phyloP scores from a whole-genome alignment of 2,113 vertebrate genomes.

The Semicossyphus pulcher region DNA sequence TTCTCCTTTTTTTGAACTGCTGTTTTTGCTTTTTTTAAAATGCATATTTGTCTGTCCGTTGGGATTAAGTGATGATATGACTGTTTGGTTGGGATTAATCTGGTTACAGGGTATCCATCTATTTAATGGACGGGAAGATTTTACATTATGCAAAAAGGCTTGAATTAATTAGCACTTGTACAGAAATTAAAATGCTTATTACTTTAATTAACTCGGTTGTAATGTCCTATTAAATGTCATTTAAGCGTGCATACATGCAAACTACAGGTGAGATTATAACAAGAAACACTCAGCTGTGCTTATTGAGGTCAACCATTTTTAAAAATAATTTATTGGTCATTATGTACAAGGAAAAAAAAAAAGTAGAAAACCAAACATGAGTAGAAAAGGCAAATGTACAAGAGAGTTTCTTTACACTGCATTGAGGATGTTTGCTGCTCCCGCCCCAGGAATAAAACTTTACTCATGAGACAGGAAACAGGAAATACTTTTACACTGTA shows the following conservation, averaged over 20 bases:
- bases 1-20: constrained; percentile 16
- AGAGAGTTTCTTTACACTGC: constrained; percentile 81
- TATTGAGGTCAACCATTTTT: constrained; percentile 59
- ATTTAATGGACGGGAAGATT: constrained; percentile 44
- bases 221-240: background rate
- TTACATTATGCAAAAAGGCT: constrained; percentile 70
- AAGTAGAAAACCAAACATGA: constrained; percentile 81
- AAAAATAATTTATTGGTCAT: constrained; percentile 88
- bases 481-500: constrained; percentile 59
- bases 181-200: constrained; percentile 65
- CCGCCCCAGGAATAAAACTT: constrained; percentile 39
- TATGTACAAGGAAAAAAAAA: constrained; percentile 79
- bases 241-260: background rate
- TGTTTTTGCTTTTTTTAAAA: constrained; percentile 9
- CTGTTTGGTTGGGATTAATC: constrained; percentile 38
- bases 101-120: constrained; percentile 57
- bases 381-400: constrained; percentile 84
- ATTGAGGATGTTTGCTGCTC: constrained; percentile 62
- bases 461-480: constrained; percentile 37
- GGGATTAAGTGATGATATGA: constrained; percentile 18
- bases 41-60: constrained; percentile 36
- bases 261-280: no score
- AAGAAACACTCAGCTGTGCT: background rate
- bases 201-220: background rate
- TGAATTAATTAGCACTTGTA: constrained; percentile 65